Evolutionary conservation across 1,140 invertebrate genomes (phyloP), one percentile per base, ranked within the genome.

Genomic region (Ceratina calcarata): DNA sequence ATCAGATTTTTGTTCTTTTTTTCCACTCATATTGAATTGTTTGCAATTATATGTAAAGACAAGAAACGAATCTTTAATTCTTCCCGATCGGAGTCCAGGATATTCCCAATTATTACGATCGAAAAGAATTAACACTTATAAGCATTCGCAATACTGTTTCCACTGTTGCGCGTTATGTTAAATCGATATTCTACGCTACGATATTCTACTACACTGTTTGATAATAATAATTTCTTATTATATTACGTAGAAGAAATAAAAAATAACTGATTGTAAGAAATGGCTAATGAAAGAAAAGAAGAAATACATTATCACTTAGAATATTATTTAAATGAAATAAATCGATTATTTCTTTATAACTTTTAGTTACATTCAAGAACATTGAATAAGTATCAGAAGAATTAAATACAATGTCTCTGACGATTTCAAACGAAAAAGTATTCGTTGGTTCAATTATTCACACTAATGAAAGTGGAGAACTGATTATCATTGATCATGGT

Each of bases 401-500:
- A 85, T 93, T 91, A 91, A 32, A 0, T 61, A 70, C 51, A 86
- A 91, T 91, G 88, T 64, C 51, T 24, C 0, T 15, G 4, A 45
- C 37, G 37, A 13, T 12, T 8, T 1, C 49, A 13, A 70, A 68
- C 49, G 69, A 82, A 57, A 76, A 86, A 49, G 16, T 87, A 64
- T 89, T 92, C 73, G 58, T 92, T 71, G 92, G 92, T 13, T 86
- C 91, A 6, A 60, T 92, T 55, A 87, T 92, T 72, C 91, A 93
- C 69, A 86, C 81, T 20, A 86, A 83, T 45, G 62, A 83, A 18
- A 64, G 72, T 18, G 89, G 85, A 37, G 20, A 89, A 80, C 80
- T 94, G 20, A 76, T 92, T 70, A 76, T 92, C 51, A 76, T 93
- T 3, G 78, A 94, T 58, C 90, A 92, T 78, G 93, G 90, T 72